Percentiles rank a stretch among this genome's conserved stretches.
These are phyloP conservation scores for Drosophila nr. fundita DNA, from an alignment of 2,888 invertebrate species.

Conservation along the genomic window DNA sequence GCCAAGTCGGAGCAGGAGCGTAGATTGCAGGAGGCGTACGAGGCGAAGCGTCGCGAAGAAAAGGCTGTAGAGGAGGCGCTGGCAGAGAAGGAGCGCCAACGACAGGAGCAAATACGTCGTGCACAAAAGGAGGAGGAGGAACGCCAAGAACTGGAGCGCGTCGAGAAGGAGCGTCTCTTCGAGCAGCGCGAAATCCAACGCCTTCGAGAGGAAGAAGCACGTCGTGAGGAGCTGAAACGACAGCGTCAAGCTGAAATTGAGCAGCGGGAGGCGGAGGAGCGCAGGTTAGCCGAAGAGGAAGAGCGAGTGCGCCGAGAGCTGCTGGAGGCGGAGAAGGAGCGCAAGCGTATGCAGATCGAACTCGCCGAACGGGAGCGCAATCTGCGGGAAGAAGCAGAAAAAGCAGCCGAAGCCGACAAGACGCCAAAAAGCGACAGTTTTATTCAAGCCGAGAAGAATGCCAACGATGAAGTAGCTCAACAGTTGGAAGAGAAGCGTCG, in stretches of 20 bases:
- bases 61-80: constrained; percentile 70
- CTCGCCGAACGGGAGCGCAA: constrained; percentile 73
- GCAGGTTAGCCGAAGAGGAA: constrained; percentile 78
- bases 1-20: constrained; percentile 77
- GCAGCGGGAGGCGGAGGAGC: constrained; percentile 69
- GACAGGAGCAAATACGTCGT: constrained; percentile 74
- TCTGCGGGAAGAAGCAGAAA: constrained; percentile 68
- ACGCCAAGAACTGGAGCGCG: constrained; percentile 66
- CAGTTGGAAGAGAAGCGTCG: constrained; percentile 66
- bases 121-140: constrained; percentile 81
- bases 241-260: constrained; percentile 81
- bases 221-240: constrained; percentile 72
- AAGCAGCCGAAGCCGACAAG: constrained; percentile 58
- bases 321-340: constrained; percentile 67
- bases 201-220: constrained; percentile 76
- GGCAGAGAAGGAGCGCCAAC: constrained; percentile 74
- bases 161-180: constrained; percentile 73
- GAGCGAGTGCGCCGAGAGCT: constrained; percentile 75
- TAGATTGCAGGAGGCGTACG: constrained; percentile 73
- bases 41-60: constrained; percentile 74
- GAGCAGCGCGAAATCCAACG: constrained; percentile 79
- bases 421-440: constrained; percentile 60
- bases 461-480: constrained; percentile 63
- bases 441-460: constrained; percentile 60
- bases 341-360: constrained; percentile 60